Evolutionary conservation across 2,888 invertebrate genomes (phyloP), one percentile per base, ranked within the genome.

Genomic region (Scaptomyza parva): DNA sequence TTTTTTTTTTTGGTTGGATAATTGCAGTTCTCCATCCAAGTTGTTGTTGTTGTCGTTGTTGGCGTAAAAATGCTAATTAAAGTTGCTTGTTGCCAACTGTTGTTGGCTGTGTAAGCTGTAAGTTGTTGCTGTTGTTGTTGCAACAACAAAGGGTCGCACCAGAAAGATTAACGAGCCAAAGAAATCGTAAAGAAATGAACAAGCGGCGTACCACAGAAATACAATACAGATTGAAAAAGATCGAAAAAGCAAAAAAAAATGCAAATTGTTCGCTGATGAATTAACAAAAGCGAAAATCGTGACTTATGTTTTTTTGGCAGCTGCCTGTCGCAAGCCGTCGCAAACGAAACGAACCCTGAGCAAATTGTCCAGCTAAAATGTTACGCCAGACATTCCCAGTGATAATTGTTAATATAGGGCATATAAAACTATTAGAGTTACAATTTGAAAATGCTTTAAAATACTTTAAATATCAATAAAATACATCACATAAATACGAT

Each of bases 241-340:
- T 28, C 12, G 9, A 30, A 47, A 18, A 30, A 47, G 9, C n/a
- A 20, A 20, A 39, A 28, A 45, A 44, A 88, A 86, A 87, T 87
- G 86, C 86, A 87, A 87, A 87, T 87, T 88, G 87, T 88, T 83
- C 88, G 88, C 81, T 87, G 88, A 87, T 87, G 86, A 87, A 86
- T 86, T 86, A 86, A 86, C 88, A 86, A 86, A 86, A 86, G 88
- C 88, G 69, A 87, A 88, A 88, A 87, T 87, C 86, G 86, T 87
- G 86, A 87, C 86, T 87, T 87, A 87, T 88, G 88, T 85, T 87
- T 84, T 88, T 84, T 88, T 88, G 85, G 86, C 88, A 86, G 82
- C 85, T 85, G 88, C 88, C 66, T 62, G 78, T 76, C 64, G 72
- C 72, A 68, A 53, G 54, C 66, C 70, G 57, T 41, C 57, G 57